Conservation (phyloP, 1,140 invertebrate species). For the Tetramorium alpestre region DNA sequence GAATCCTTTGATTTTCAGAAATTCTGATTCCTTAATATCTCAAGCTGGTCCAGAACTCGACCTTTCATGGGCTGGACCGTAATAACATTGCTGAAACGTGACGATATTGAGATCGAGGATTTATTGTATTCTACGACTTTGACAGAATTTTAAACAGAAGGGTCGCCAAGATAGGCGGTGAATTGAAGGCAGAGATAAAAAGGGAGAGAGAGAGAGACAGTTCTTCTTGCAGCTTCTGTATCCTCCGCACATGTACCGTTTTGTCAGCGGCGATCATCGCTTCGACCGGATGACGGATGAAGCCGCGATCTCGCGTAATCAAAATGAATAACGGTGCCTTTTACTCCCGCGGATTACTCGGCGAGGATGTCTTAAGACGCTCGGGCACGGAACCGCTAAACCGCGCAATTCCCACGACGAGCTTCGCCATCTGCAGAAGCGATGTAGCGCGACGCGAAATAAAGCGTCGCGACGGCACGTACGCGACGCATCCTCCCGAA, state of each 20-base stretch:
- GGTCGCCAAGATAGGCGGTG: neutral
- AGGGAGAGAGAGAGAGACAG: neutral
- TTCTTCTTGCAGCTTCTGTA: neutral
- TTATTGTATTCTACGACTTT: neutral
- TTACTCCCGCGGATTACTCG: neutral
- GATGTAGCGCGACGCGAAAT: neutral
- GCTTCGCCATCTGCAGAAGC: neutral
- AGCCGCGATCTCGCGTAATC: neutral
- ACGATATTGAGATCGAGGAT: neutral
- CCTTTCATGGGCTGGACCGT: neutral
- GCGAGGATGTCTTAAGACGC: conserved; percentile 1
- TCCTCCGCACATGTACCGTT: neutral
- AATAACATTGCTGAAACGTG: neutral
- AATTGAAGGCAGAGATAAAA: neutral
- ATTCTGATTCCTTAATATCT: neutral
- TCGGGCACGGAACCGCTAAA: neutral
- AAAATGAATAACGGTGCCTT: neutral
- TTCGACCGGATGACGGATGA: neutral
- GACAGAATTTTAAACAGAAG: neutral
- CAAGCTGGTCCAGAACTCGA: neutral
- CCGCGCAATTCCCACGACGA: neutral
- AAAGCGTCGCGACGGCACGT: neutral
- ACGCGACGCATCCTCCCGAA: neutral
- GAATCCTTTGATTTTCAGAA: neutral
- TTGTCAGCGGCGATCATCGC: neutral